These are phyloP conservation scores for Listronotus bonariensis DNA, from an alignment of 1,140 invertebrate genomes.

Conservation along the genomic window DNA sequence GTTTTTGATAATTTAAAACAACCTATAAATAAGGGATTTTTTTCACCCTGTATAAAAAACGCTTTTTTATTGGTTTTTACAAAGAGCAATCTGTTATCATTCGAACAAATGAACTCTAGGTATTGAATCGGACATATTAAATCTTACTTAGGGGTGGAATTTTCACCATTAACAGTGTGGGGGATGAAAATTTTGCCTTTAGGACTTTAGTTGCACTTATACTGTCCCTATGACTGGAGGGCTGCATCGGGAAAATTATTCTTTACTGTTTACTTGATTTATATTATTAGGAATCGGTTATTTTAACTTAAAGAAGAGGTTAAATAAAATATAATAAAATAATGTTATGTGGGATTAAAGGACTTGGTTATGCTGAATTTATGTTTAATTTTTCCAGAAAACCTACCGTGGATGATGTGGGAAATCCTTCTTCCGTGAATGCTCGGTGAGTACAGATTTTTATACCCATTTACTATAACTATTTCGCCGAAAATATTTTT, in stretches of 20 bases:
- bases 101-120: not conserved
- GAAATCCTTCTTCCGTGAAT: constrained; percentile 71
- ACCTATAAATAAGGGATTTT: too few relatives aligned
- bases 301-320: too few relatives aligned
- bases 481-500: not conserved
- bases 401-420: constrained; percentile 71
- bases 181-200: constrained; percentile 19
- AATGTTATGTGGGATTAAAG: constrained; percentile 47
- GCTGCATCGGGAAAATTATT: constrained; percentile 3
- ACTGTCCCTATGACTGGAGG: constrained; percentile 16
- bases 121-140: constrained; percentile 32
- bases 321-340: not conserved
- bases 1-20: too few relatives aligned
- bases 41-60: too few relatives aligned
- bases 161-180: constrained; percentile 15
- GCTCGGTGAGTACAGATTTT: constrained; percentile 66
- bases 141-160: constrained; percentile 23
- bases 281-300: not conserved
- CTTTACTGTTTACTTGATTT: not conserved
- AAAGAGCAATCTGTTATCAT: not conserved
- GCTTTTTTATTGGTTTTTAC: too few relatives aligned
- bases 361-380: constrained; percentile 55
- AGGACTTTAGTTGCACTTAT: constrained; percentile 22
- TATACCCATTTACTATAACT: not conserved
- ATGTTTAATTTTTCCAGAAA: constrained; percentile 74